phyloP scores from a whole-genome alignment of 2,797 vertebrate genomes.

The Macropus fuliginosus region DNA sequence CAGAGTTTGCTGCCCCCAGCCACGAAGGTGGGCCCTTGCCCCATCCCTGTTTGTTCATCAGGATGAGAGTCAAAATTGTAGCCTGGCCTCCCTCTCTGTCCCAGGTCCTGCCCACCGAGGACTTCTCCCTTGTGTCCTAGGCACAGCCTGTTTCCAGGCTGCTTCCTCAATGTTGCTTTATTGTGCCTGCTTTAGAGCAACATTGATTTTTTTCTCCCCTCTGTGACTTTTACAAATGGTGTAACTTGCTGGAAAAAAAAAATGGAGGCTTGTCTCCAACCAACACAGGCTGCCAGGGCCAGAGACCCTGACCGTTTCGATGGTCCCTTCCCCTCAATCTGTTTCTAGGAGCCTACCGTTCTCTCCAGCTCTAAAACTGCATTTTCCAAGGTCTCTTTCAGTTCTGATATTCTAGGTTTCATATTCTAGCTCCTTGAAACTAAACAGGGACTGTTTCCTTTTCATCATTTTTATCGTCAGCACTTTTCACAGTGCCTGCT shows the following conservation, averaged over 20 bases:
- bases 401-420: neutral
- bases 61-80: neutral
- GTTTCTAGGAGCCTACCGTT: neutral
- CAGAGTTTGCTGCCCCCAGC: neutral
- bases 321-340: neutral
- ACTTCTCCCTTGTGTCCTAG: neutral
- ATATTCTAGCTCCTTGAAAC: neutral
- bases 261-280: constrained; percentile 63
- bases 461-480: neutral
- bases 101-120: neutral
- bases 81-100: neutral
- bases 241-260: constrained; percentile 65
- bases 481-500: neutral
- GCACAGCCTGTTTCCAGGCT: rapidly evolving
- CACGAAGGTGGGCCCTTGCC: no score
- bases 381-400: neutral
- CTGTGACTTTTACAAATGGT: constrained; percentile 73
- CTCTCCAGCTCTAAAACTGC: neutral
- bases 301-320: rapidly evolving
- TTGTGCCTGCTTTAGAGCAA: constrained; percentile 55
- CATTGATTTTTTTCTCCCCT: constrained; percentile 76
- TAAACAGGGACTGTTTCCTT: neutral
- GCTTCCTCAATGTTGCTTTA: constrained; percentile 68
- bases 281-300: constrained; percentile 12
- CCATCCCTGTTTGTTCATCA: neutral